Evolutionary conservation across 1,140 invertebrate species (phyloP).

Genomic region (Brachionus angularis): DNA sequence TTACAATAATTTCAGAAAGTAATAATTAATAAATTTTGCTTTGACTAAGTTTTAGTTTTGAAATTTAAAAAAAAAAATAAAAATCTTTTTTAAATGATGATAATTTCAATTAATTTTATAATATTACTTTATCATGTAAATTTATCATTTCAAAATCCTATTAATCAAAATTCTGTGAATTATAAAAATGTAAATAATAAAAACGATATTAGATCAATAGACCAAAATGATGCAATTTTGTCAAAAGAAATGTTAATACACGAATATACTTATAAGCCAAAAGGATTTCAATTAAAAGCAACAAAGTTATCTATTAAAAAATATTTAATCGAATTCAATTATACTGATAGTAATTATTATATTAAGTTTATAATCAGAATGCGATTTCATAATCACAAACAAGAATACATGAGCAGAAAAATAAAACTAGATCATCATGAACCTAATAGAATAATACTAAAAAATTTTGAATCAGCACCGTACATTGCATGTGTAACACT

Average conservation of each 20-base stretch:
- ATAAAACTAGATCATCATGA: not conserved
- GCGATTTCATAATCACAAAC: not conserved
- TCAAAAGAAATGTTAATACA: not conserved
- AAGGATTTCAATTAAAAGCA: not conserved
- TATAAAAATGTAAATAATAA: no score
- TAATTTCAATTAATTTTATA: no score
- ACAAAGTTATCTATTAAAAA: not conserved
- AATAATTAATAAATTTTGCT: no score
- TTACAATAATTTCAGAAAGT: no score
- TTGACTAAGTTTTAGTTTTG: no score
- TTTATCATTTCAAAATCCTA: no score
- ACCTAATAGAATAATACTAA: not conserved
- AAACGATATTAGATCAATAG: no score
- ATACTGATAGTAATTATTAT: not conserved
- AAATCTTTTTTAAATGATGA: no score
- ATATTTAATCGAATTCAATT: not conserved
- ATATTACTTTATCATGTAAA: no score
- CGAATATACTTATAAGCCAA: slow-evolving; percentile 1
- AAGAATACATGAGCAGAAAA: slow-evolving; percentile 10
- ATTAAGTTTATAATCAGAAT: slow-evolving; percentile 5
- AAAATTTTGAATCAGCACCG: not conserved
- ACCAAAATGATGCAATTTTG: no score
- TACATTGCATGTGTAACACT: slow-evolving; percentile 21
- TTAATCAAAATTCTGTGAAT: no score
- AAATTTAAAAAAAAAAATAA: no score